phyloP scores from a whole-genome alignment of 2,797 vertebrate species.

The Miichthys miiuy region DNA sequence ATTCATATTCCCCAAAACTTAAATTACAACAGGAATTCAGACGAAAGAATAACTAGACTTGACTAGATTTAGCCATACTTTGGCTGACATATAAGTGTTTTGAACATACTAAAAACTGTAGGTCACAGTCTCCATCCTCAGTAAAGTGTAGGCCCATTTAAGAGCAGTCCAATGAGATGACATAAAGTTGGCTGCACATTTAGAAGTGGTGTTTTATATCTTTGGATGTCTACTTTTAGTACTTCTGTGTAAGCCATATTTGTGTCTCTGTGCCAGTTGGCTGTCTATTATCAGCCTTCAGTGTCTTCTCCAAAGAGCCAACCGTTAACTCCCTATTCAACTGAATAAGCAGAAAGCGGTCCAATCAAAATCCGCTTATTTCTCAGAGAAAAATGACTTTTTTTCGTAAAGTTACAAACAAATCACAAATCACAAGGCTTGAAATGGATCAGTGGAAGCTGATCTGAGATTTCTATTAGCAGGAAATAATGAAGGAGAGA shows the following conservation, averaged over 20 bases:
- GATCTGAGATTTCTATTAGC: constrained; percentile 4
- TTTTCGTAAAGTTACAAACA: constrained; percentile 1
- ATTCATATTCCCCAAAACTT: not conserved
- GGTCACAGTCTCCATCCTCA: not conserved
- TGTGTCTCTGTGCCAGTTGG: constrained; percentile 24
- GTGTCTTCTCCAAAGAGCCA: constrained; percentile 15
- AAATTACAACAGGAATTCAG: not conserved
- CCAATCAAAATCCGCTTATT: not conserved
- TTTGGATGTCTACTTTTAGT: constrained; percentile 9
- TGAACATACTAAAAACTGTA: too few relatives aligned
- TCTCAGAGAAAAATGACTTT: constrained; percentile 4
- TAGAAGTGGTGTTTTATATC: constrained; percentile 19
- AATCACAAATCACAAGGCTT: constrained; percentile 8
- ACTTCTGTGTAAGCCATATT: not conserved
- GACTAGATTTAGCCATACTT: not conserved
- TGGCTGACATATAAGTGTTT: not conserved
- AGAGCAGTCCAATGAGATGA: not conserved
- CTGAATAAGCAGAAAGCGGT: constrained; percentile 1
- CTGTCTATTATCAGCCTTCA: not conserved
- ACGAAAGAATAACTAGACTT: too few relatives aligned
- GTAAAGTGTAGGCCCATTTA: not conserved
- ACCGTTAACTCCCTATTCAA: constrained; percentile 12
- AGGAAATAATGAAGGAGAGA: not conserved
- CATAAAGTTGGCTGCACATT: constrained; percentile 32
- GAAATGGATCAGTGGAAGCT: not conserved